phyloP scores from a whole-genome alignment of 2,888 invertebrate species.

The Zele albiditarsus region DNA sequence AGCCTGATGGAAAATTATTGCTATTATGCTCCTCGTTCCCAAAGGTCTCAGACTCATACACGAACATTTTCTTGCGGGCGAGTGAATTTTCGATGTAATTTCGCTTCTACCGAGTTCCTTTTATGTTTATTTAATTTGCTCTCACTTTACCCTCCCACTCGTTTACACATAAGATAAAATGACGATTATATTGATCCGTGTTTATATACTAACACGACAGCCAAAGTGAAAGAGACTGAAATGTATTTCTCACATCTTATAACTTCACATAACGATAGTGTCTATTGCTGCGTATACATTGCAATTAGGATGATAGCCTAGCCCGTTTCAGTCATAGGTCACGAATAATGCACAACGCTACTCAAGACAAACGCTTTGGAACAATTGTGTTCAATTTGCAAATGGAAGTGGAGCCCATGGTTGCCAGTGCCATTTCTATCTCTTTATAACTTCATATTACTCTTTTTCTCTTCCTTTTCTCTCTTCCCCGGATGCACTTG shows the following conservation, averaged over 20 bases:
- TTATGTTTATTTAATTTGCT: background rate
- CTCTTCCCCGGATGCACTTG: too few species aligned
- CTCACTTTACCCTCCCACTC: background rate
- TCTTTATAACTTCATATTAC: too few species aligned
- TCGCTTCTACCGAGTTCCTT: background rate
- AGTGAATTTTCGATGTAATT: background rate
- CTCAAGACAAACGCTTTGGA: slow-evolving; percentile 34
- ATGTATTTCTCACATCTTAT: background rate
- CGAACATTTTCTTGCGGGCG: background rate
- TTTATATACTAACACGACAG: too few species aligned
- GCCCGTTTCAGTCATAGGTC: slow-evolving; percentile 32
- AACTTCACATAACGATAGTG: slow-evolving; percentile 28
- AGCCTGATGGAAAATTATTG: slow-evolving; percentile 23
- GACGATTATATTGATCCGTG: too few species aligned
- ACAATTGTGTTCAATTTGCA: slow-evolving; percentile 42
- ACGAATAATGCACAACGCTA: slow-evolving; percentile 6
- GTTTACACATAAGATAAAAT: too few species aligned
- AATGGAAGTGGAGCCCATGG: slow-evolving; percentile 15
- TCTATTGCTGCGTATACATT: slow-evolving; percentile 52
- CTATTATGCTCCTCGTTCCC: background rate
- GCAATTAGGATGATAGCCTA: slow-evolving; percentile 54
- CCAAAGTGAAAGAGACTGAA: too few species aligned
- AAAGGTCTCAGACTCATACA: background rate
- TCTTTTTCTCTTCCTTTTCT: too few species aligned
- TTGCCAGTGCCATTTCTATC: too few species aligned